A percentile compares a stretch with the other conserved stretches of the same genome.
These are phyloP conservation scores for Sminthurinus aureus DNA, from an alignment of 2,888 invertebrate genomes.

Conservation along the genomic window DNA sequence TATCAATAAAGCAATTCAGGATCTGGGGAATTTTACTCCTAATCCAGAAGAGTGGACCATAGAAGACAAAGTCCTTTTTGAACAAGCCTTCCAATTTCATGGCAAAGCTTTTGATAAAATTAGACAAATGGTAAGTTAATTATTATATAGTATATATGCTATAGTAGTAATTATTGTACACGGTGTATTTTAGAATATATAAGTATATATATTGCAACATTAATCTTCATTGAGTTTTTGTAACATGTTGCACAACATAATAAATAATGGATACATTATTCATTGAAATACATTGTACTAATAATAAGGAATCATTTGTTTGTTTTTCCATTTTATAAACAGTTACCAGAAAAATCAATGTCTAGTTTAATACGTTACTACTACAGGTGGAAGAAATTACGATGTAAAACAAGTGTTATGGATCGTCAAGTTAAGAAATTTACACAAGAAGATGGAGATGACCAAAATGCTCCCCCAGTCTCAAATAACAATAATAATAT, in stretches of 20 bases:
- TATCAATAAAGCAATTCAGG: constrained; percentile 87
- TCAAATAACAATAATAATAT: constrained; percentile 7
- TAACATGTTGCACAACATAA: not conserved
- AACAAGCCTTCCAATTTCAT: constrained; percentile 97
- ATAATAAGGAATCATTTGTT: not conserved
- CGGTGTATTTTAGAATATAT: too few relatives aligned
- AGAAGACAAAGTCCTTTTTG: constrained; percentile 97
- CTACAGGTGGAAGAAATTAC: constrained; percentile 97
- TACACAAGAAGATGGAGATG: constrained; percentile 56
- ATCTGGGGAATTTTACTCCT: constrained; percentile 95
- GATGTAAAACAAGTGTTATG: constrained; percentile 91
- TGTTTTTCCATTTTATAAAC: constrained; percentile 59
- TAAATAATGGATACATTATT: not conserved
- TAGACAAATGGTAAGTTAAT: constrained; percentile 86
- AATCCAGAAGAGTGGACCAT: constrained; percentile 98
- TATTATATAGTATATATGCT: not conserved
- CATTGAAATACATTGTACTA: not conserved
- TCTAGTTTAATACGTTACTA: constrained; percentile 96
- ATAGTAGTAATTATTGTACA: not conserved
- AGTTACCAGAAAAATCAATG: constrained; percentile 97
- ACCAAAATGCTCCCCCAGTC: constrained; percentile 41
- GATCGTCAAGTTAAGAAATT: constrained; percentile 80
- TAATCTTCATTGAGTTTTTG: too few relatives aligned
- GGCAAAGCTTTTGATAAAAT: constrained; percentile 98
- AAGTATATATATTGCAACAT: too few relatives aligned